Base-by-base conservation (phyloP, 2,888 invertebrate genomes). In the Tiliacea citrago region DNA sequence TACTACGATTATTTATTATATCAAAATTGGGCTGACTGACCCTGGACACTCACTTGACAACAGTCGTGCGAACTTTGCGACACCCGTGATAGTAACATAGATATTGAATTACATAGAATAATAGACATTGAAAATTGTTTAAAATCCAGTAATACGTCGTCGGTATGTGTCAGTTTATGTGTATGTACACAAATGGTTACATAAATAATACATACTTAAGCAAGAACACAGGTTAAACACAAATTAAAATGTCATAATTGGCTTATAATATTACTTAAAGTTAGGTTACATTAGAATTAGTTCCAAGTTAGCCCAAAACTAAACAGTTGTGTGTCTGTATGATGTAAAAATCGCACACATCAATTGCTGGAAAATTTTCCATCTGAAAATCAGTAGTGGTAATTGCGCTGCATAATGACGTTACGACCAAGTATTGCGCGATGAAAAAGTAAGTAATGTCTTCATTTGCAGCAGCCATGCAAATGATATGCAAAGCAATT, bases 401-500 rank as follows among this genome's bases (percentile, higher is more conserved):
- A 68, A 75, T 75, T 53, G 47, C 61, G 29, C 8, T 9, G 21
- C 6, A 51, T 65, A 24, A 12, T 58, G 21, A 51, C 16, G 13
- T 63, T 29, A 67, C 13, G 5, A 42, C 18, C 62, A 35, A 58
- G 58, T 58, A 58, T 63, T 58, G 13, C 18, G 55, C 21, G 29
- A 71, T 66, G 60, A 75, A 84, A 77, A 78, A 75, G 51, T 13
- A 78, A 78, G 55, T 65, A 62, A 82, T 60, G 58, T 75, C 55
- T 75, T 62, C 60, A 76, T 73, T 68, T 71, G 66, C 61, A 70
- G 13, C 29, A 42, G 65, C 29, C 42, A 83, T 85, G 75, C 69
- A 81, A 81, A 85, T 81, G 13, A 78, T 68, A 85, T 84, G 80
- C 73, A 84, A 84, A 84, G 70, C 55, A 69, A 73, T 76, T 78